phyloP scores from a whole-genome alignment of 2,888 invertebrate species.

The Epistrophe eligans region DNA sequence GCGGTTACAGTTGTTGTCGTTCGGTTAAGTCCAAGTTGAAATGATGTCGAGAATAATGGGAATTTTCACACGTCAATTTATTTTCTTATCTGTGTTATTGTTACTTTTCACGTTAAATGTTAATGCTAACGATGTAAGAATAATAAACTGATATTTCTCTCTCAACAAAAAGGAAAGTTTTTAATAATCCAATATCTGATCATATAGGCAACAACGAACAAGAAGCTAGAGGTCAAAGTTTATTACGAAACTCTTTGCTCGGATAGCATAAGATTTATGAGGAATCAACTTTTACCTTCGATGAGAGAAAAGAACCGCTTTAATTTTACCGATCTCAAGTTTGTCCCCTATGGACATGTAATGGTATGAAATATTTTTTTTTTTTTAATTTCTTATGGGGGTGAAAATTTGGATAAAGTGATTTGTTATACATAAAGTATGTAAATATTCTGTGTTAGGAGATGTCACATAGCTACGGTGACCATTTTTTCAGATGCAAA shows the following conservation, averaged over 20 bases:
- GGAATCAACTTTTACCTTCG: conserved; percentile 78
- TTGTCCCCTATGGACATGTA: conserved; percentile 83
- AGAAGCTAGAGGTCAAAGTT: conserved; percentile 79
- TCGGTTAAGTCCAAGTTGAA: conserved; percentile 2
- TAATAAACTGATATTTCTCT: neutral
- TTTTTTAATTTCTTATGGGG: neutral
- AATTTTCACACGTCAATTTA: neutral
- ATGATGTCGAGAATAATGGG: conserved; percentile 32
- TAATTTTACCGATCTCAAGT: conserved; percentile 79
- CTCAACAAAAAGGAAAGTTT: neutral
- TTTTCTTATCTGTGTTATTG: conserved; percentile 39
- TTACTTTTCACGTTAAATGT: neutral
- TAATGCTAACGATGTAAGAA: conserved; percentile 38
- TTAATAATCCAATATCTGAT: neutral
- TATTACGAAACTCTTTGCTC: conserved; percentile 83
- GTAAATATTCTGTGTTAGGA: neutral
- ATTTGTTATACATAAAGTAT: neutral
- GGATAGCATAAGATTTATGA: conserved; percentile 81
- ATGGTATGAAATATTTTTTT: conserved; percentile 73
- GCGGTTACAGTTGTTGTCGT: conserved; percentile 29
- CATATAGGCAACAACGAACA: neutral
- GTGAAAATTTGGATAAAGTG: neutral
- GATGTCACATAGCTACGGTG: neutral
- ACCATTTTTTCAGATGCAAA: too few species aligned
- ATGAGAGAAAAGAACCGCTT: conserved; percentile 79